Conservation (phyloP, 2,888 invertebrate species). For the Epinotia brunnichana region DNA sequence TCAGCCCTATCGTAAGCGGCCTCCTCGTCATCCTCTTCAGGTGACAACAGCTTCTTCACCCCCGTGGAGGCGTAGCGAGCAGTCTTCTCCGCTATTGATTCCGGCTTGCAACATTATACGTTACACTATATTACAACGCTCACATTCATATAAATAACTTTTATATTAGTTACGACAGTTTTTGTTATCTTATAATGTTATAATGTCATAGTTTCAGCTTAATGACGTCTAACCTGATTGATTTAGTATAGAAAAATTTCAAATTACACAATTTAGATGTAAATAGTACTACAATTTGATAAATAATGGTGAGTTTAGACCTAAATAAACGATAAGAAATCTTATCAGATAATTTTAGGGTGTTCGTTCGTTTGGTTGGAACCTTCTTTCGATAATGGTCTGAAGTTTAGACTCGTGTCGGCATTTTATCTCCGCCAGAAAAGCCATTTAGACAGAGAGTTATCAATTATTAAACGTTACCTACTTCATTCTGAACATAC, state of each 20-base stretch:
- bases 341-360: not conserved
- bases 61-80: slow-evolving; percentile 79
- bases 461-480: not conserved
- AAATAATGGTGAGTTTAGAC: not conserved
- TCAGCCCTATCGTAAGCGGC: slow-evolving; percentile 87
- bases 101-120: slow-evolving; percentile 71
- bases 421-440: not conserved
- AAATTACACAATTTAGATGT: too few species aligned
- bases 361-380: not conserved
- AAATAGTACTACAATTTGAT: not conserved
- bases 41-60: slow-evolving; percentile 81
- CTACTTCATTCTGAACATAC: not conserved
- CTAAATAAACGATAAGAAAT: not conserved
- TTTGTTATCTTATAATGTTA: too few species aligned
- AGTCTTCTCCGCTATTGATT: slow-evolving; percentile 84
- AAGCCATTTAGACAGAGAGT: not conserved
- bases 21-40: slow-evolving; percentile 81
- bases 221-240: too few species aligned
- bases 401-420: too few species aligned
- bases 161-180: not conserved
- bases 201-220: not conserved
- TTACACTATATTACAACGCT: not conserved
- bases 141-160: not conserved
- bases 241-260: not conserved
- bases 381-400: not conserved